phyloP scores from a whole-genome alignment of 2,113 vertebrate genomes.

The Hystrix cristata region DNA sequence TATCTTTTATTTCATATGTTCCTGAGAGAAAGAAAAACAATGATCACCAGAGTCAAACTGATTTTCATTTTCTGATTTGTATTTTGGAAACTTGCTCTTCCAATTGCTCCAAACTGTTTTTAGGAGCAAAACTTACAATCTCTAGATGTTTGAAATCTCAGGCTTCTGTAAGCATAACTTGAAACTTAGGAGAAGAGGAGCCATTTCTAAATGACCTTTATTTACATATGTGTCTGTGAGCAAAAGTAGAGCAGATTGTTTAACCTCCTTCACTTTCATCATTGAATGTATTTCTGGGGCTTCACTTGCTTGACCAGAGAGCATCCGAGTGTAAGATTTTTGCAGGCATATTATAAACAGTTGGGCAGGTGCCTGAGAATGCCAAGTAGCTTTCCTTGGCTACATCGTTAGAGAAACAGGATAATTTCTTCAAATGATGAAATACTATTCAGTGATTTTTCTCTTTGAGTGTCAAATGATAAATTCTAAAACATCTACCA shows the following conservation, averaged over 20 bases:
- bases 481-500: conserved; percentile 20
- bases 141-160: conserved; percentile 17
- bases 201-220: conserved; percentile 18
- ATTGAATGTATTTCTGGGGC: conserved; percentile 41
- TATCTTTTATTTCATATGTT: conserved; percentile 61
- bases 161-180: conserved; percentile 32
- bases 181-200: neutral
- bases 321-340: neutral
- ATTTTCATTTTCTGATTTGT: conserved; percentile 69
- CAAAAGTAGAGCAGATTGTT: neutral
- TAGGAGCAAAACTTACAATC: neutral
- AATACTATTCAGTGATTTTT: conserved; percentile 62
- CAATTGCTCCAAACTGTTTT: neutral
- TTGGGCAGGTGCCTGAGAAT: conserved; percentile 2
- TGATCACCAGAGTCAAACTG: conserved; percentile 69
- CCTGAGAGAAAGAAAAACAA: conserved; percentile 68
- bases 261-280: neutral
- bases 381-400: conserved; percentile 28
- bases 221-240: neutral
- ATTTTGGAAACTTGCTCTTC: conserved; percentile 69
- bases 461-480: conserved; percentile 51
- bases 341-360: neutral
- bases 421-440: conserved; percentile 34
- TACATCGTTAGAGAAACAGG: conserved; percentile 6
- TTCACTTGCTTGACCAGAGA: neutral